These are phyloP conservation scores for Drosophila gunungcola DNA, from an alignment of 1,140 invertebrate species.

Conservation along the genomic window DNA sequence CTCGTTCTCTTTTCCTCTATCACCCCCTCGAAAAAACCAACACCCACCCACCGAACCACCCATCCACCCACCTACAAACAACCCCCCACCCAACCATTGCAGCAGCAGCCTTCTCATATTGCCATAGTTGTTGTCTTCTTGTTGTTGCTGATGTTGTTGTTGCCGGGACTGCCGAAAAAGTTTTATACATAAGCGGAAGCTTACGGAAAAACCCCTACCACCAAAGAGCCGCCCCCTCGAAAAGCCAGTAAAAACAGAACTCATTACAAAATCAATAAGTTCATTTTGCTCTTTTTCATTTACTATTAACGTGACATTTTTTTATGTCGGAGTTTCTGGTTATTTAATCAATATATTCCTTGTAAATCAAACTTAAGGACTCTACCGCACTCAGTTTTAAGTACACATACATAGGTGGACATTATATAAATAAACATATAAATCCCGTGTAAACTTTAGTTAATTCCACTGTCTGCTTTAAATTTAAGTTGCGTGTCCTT, in stretches of 20 bases:
- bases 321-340: background rate
- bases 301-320: conserved; percentile 27
- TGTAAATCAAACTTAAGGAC: background rate
- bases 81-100: conserved; percentile 21
- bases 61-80: background rate
- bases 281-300: conserved; percentile 32
- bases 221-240: background rate
- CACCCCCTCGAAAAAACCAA: conserved; percentile 11
- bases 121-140: conserved; percentile 51
- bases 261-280: conserved; percentile 72
- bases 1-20: background rate
- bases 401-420: background rate
- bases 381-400: background rate
- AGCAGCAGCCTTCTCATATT: conserved; percentile 61
- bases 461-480: conserved; percentile 22
- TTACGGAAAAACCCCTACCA: conserved; percentile 6
- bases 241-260: conserved; percentile 2
- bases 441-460: background rate
- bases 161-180: conserved; percentile 63
- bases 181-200: conserved; percentile 72
- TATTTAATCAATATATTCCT: conserved; percentile 28
- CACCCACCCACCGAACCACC: background rate
- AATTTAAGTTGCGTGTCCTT: conserved; percentile 42
- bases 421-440: background rate
- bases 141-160: conserved; percentile 32